Base-by-base conservation (phyloP, 2,797 vertebrate species). In the Argyrosomus regius region DNA sequence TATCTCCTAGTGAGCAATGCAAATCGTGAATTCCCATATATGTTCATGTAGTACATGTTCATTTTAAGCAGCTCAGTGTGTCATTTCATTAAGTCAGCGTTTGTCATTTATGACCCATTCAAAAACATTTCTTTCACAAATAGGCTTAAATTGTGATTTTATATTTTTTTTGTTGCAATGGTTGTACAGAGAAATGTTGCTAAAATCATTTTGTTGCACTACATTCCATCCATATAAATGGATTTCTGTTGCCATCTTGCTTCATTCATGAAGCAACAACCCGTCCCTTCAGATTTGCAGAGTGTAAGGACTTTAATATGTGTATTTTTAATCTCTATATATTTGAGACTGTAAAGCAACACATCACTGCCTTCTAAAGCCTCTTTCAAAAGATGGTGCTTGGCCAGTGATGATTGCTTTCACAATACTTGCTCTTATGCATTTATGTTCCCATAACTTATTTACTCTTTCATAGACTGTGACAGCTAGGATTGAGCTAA, bases 401-500 rank as follows among this genome's bases (percentile, higher is more conserved):
- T 88, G 84, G 74, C 78, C 63, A 49, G 56, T 81, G 77, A 85
- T 87, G 72, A 91, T 90, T 91, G 82, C 73, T 87, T 90, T 77
- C 71, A 85, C 83, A 83, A 82, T 85, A 68, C 71, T 80, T 86
- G 68, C 60, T 81, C 79, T 39, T 39, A 77, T 80, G 75, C 85
- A 39, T 39, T 78, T 87, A 85, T 84, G 80, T 87, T 85, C 78
- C 77, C 28, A 78, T 87, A 85, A 83, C 80, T 91, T 87, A 88
- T 91, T 89, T 89, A 86, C 58, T 76, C 75, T 85, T 85, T 88
- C 77, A 90, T 85, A 84, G 79, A 79, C 70, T 64, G 66, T 88
- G 89, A 91, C 89, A 89, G 80, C 72, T 78, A 70, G 75, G 78
- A 87, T 84, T 86, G 88, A 90, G 88, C 89, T 82, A 45, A 87